A percentile compares a stretch with the other conserved stretches of the same genome.
Evolutionary conservation across 1,140 invertebrate genomes (phyloP).

Genomic region (Euborellia annulipes): DNA sequence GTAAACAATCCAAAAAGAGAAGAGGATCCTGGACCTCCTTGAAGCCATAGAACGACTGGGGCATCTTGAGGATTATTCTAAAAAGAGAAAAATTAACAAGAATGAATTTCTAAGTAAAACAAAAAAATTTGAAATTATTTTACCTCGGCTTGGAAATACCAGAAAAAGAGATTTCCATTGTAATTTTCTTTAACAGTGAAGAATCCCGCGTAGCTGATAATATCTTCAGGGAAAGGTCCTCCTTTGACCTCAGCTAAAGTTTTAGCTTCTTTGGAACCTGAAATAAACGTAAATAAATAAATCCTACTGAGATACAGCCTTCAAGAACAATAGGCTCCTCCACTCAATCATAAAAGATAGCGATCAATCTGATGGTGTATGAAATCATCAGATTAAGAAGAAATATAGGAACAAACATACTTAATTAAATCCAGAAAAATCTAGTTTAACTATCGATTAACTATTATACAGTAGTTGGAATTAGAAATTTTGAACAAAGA

Average conservation of each 20-base stretch:
- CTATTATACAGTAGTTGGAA: too few relatives aligned
- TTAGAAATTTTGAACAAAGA: too few relatives aligned
- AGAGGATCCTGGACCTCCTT: constrained; percentile 35
- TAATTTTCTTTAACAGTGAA: constrained; percentile 30
- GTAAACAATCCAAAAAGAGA: constrained; percentile 35
- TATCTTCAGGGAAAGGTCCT: too few relatives aligned
- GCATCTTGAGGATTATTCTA: constrained; percentile 20
- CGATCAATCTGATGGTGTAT: too few relatives aligned
- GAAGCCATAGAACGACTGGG: constrained; percentile 37
- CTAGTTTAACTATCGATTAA: too few relatives aligned
- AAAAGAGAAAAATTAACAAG: constrained; percentile 1
- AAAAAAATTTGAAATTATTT: constrained; percentile 13
- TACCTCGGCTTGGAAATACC: constrained; percentile 34
- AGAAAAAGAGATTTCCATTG: constrained; percentile 34
- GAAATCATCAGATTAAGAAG: too few relatives aligned
- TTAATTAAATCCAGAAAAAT: too few relatives aligned
- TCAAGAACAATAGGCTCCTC: too few relatives aligned
- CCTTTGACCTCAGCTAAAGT: neutral
- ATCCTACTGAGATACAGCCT: too few relatives aligned
- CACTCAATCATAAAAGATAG: too few relatives aligned
- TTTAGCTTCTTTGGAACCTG: neutral
- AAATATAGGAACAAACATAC: too few relatives aligned
- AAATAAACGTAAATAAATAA: too few relatives aligned
- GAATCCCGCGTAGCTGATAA: constrained; percentile 27
- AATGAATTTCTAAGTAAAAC: neutral